Percentiles rank a stretch among this genome's conserved stretches.
phyloP scores from a whole-genome alignment of 2,888 invertebrate species.

The Erebia ligea region DNA sequence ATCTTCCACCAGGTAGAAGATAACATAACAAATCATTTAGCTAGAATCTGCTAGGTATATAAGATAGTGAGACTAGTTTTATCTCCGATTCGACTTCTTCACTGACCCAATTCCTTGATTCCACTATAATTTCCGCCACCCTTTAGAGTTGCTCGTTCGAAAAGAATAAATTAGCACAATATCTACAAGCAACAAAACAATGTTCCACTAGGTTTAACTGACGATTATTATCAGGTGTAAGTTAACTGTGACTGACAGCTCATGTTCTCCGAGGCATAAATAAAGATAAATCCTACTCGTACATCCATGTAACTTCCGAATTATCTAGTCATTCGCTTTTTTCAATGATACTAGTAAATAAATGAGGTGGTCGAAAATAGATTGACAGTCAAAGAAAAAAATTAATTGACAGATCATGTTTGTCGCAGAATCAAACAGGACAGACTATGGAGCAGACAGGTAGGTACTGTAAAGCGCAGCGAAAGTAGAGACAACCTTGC shows the following conservation, averaged over 20 bases:
- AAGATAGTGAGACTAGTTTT: no score
- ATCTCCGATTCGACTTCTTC: not conserved
- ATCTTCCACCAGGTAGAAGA: no score
- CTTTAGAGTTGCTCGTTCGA: not conserved
- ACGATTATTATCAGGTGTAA: conserved; percentile 10
- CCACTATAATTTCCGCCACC: not conserved
- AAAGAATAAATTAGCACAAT: not conserved
- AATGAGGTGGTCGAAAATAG: not conserved
- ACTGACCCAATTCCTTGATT: not conserved
- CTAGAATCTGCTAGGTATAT: no score
- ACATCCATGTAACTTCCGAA: not conserved
- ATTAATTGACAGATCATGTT: no score
- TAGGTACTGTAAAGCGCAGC: no score
- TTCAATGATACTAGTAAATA: not conserved
- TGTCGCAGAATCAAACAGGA: no score
- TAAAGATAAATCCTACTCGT: not conserved
- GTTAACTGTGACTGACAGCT: conserved; percentile 3
- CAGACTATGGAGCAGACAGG: no score
- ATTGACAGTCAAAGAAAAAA: no score
- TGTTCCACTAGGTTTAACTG: conserved; percentile 6
- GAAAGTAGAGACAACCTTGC: no score
- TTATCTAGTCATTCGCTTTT: not conserved
- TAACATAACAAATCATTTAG: no score
- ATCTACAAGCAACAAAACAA: not conserved
- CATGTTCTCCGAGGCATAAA: not conserved